phyloP scores from a whole-genome alignment of 2,797 vertebrate species.

The Pygocentrus nattereri region DNA sequence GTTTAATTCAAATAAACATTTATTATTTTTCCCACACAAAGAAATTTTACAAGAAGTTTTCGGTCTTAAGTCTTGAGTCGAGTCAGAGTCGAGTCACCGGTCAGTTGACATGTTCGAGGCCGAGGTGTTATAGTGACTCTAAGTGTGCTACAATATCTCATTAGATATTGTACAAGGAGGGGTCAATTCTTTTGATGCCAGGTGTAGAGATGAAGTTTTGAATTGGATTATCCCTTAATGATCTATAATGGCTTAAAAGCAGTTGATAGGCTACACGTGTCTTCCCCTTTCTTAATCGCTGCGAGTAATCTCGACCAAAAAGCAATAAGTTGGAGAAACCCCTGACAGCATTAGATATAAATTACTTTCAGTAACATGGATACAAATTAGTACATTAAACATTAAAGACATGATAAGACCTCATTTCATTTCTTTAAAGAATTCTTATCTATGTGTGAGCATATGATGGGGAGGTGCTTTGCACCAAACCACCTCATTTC shows the following conservation, averaged over 20 bases:
- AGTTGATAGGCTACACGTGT: neutral
- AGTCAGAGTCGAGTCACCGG: too few species aligned
- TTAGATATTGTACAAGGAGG: too few species aligned
- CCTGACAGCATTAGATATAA: constrained; percentile 20
- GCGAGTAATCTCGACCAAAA: neutral
- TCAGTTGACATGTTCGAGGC: too few species aligned
- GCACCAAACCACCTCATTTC: constrained; percentile 23
- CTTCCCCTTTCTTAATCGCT: neutral
- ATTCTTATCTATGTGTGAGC: constrained; percentile 29
- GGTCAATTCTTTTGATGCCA: too few species aligned
- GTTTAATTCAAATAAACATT: too few species aligned
- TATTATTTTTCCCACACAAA: too few species aligned
- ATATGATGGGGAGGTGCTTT: neutral
- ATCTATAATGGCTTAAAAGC: neutral
- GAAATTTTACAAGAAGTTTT: too few species aligned
- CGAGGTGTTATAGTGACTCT: too few species aligned
- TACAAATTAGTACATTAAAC: constrained; percentile 38
- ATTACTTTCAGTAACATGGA: constrained; percentile 35
- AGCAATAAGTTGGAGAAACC: constrained; percentile 7
- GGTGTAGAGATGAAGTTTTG: neutral
- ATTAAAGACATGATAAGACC: constrained; percentile 29
- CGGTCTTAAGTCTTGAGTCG: too few species aligned
- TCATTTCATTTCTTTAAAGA: constrained; percentile 39
- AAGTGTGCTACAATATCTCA: too few species aligned
- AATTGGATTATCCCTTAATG: neutral